Percentiles rank a stretch among this genome's conserved stretches.
These are phyloP conservation scores for Enteromius anoplus DNA, from an alignment of 2,797 vertebrate genomes.

Conservation along the genomic window DNA sequence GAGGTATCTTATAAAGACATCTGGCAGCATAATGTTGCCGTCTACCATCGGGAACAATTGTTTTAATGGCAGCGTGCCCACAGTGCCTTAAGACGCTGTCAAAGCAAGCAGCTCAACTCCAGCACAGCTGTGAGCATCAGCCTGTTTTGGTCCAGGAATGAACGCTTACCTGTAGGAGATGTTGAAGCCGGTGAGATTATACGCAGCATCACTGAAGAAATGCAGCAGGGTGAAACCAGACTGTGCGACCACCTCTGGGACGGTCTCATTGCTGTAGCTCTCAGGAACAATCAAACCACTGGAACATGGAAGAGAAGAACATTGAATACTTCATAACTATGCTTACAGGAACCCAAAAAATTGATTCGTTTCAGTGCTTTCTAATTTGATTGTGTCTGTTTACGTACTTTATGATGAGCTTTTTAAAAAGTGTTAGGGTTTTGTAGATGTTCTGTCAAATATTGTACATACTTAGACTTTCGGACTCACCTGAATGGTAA, in stretches of 20 bases:
- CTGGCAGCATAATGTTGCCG: background rate
- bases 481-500: background rate
- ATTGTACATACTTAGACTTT: background rate
- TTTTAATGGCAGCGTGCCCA: background rate
- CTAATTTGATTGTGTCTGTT: background rate
- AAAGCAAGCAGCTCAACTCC: background rate
- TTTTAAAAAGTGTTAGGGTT: background rate
- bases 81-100: background rate
- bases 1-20: background rate
- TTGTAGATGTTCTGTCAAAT: background rate
- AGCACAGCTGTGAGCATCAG: background rate
- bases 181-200: constrained; percentile 98
- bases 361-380: background rate
- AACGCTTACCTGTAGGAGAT: constrained; percentile 91
- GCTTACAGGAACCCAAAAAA: background rate
- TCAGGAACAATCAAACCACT: constrained; percentile 96
- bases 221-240: constrained; percentile 92
- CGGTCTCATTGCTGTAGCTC: constrained; percentile 87
- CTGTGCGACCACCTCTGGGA: constrained; percentile 91
- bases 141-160: background rate
- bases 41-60: background rate
- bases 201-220: constrained; percentile 98
- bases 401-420: background rate
- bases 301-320: constrained; percentile 32
- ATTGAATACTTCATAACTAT: background rate